A percentile compares a stretch with the other conserved stretches of the same genome.
phyloP scores from a whole-genome alignment of 2,888 invertebrate species.

The Cephus runcator region DNA sequence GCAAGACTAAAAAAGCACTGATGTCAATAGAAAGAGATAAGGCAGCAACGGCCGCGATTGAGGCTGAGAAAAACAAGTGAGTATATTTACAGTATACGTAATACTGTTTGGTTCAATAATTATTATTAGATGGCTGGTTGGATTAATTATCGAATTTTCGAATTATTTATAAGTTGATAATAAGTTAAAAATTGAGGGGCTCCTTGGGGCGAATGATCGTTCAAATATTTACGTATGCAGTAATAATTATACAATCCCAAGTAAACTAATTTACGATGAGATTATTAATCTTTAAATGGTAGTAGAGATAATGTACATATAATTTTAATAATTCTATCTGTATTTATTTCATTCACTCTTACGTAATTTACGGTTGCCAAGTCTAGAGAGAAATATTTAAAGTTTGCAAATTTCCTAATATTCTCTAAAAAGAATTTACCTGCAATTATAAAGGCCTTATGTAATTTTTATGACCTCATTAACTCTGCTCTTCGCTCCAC shows the following conservation, averaged over 20 bases:
- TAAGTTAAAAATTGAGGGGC: too few species aligned
- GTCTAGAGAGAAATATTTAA: neutral
- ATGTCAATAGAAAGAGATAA: conserved; percentile 30
- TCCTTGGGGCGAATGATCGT: too few species aligned
- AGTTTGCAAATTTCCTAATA: neutral
- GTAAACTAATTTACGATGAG: too few species aligned
- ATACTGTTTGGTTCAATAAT: too few species aligned
- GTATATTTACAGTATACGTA: neutral
- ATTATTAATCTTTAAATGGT: neutral
- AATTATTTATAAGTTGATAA: too few species aligned
- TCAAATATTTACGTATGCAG: too few species aligned
- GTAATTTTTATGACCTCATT: neutral
- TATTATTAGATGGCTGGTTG: too few species aligned
- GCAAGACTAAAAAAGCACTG: conserved; percentile 39
- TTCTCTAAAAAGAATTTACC: neutral
- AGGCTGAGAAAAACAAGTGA: conserved; percentile 40
- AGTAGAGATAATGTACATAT: neutral
- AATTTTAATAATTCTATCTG: neutral
- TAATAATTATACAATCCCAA: too few species aligned
- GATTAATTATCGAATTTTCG: neutral
- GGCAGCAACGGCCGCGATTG: conserved; percentile 33
- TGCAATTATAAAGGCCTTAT: neutral
- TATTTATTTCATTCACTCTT: neutral
- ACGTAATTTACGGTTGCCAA: neutral
- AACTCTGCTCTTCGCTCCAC: neutral